Percentiles rank a stretch among this genome's conserved stretches.
Conservation (phyloP, 2,113 vertebrate species). For the Tursiops truncatus region DNA sequence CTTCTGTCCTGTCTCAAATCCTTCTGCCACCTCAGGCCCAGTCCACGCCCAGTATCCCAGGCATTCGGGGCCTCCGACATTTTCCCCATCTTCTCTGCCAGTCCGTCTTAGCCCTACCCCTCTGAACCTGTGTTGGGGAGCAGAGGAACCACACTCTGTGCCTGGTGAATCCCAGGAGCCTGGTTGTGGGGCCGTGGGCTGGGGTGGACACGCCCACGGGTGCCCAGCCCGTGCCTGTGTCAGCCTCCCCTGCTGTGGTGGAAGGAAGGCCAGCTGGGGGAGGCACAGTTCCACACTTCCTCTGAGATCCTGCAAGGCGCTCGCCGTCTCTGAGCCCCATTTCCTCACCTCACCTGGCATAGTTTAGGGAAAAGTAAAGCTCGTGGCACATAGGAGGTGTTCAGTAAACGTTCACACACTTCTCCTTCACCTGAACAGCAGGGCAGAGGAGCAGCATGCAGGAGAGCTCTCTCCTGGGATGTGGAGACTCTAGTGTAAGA, state of each 20-base stretch:
- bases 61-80: not conserved
- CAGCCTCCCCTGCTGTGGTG: not conserved
- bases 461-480: not conserved
- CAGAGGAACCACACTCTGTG: not conserved
- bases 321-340: fast-evolving
- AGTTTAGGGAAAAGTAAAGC: not conserved
- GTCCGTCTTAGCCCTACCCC: not conserved
- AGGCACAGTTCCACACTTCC: not conserved
- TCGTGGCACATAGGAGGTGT: not conserved
- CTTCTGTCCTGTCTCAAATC: not conserved
- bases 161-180: not conserved
- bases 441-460: not conserved
- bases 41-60: not conserved
- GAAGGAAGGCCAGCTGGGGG: not conserved
- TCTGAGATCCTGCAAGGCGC: not conserved
- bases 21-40: not conserved
- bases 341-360: not conserved
- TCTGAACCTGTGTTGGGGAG: not conserved
- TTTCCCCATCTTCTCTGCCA: not conserved
- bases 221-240: not conserved
- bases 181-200: fast-evolving
- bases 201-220: not conserved
- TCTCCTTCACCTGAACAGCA: not conserved
- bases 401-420: too few species aligned
- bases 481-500: not conserved